phyloP scores from a whole-genome alignment of 2,888 invertebrate genomes.

The Isotomurus palustris region DNA sequence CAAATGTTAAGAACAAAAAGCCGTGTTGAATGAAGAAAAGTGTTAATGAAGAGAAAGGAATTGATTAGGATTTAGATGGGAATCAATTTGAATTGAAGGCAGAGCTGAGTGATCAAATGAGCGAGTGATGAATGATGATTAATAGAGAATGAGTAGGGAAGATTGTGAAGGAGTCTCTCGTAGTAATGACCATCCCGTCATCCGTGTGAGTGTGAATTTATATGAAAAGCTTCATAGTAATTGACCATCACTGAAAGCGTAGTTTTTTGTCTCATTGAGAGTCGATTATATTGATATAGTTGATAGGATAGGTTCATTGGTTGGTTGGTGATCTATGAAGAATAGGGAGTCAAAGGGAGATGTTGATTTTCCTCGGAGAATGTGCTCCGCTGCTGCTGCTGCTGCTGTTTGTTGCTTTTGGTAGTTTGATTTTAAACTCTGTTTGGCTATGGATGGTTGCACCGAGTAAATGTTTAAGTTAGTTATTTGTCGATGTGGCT shows the following conservation, averaged over 20 bases:
- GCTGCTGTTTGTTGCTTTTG: not conserved
- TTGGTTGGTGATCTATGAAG: slow-evolving; percentile 9
- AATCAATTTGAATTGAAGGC: slow-evolving; percentile 26
- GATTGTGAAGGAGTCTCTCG: too few species aligned
- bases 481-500: slow-evolving; percentile 3
- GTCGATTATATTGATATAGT: slow-evolving; percentile 23
- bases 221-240: too few species aligned
- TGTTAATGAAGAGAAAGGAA: slow-evolving; percentile 21
- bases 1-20: too few species aligned
- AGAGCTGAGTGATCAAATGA: slow-evolving; percentile 9
- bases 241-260: too few species aligned
- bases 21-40: too few species aligned
- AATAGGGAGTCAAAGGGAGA: not conserved
- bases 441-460: slow-evolving; percentile 17
- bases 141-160: slow-evolving; percentile 3
- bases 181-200: too few species aligned
- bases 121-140: slow-evolving; percentile 18
- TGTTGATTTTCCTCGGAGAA: slow-evolving; percentile 5
- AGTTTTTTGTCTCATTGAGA: slow-evolving; percentile 15
- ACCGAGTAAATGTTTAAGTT: slow-evolving; percentile 11
- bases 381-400: not conserved
- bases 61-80: slow-evolving; percentile 28
- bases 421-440: slow-evolving; percentile 15
- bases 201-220: too few species aligned
- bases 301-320: slow-evolving; percentile 10